Evolutionary conservation across 2,113 vertebrate species (phyloP), one percentile per base, ranked within the genome.

Genomic region (Sclerurus mexicanus): DNA sequence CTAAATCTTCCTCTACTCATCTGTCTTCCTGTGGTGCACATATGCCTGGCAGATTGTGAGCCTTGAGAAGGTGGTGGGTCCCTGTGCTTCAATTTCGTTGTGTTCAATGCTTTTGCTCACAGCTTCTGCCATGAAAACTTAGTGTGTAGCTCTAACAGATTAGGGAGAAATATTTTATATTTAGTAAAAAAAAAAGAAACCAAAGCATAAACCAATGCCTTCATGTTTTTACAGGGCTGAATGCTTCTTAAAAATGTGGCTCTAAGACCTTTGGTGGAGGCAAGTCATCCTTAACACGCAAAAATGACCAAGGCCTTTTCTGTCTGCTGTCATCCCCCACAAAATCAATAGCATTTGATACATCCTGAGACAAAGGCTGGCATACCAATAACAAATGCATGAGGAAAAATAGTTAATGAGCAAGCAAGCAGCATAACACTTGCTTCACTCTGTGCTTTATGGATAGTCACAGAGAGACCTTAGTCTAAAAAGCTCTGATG

Each of bases 1-100:
- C 23, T 67, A 55, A 42, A 47, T 56, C 30, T 58, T 82, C 18
- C 30, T 81, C 39, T 2, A 0, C 14, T 73, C 3, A 0, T 52
- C 56, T 50, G 0, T 64, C 20, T 82, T 47, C 16, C 15, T 30
- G 42, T 74, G 25, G 19, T 42, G 9, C 5, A 8, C 20, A 64
- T 2, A 1, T 2, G 5, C 2, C 1, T 33, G 27, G 35, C 12
- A 52, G 49, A 13, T 4, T n/a, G 39, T 52, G 63, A 83, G 47
- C 14, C 31, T 39, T 55, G 27, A 68, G 33, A 30, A 67, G 27
- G 4, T 28, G 23, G 16, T 30, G 4, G 11, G 10, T 46, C 23
- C 20, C 49, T 39, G 23, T 33, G 60, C 56, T 85, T 46, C 74
- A 68, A 1, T 12, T 30, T 1, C 1, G 10, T 72, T 87, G 4